Base-by-base conservation (phyloP, 1,140 invertebrate genomes). In the Bombus sibiricus region DNA sequence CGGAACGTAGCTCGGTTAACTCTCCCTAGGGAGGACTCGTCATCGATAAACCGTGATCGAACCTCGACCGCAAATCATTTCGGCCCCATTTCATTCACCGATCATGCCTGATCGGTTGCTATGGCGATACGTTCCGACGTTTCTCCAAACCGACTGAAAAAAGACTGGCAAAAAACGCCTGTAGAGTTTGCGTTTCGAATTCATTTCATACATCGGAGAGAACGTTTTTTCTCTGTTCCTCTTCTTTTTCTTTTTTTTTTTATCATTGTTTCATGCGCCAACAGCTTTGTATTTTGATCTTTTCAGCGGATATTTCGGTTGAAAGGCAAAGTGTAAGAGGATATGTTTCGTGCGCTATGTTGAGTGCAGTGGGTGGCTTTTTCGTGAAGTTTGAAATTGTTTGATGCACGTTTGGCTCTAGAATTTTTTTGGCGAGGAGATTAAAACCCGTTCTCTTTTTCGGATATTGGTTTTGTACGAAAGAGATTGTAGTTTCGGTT, bases 11-110 rank as follows among this genome's bases (percentile, higher is more conserved):
- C n/a, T 18, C n/a, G n/a, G 25, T 28, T 59, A n/a, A 39, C 22
- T 66, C 64, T 75, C 72, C 81, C 34, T 13, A 4, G 72, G 43
- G 80, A 43, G 22, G 39, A 53, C 80, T 39, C 69, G 79, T 86
- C 79, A 72, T 82, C 79, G 79, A 86, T 82, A 82, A 86, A 83
- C 72, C 72, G 37, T 68, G 80, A 86, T 86, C 71, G 73, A 82
- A 57, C 72, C 13, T 3, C 39, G 28, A 81, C 85, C 72, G 85
- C 78, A 71, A 90, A 89, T 87, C 68, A 90, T 89, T 89, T 89
- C 74, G 73, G 68, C 66, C 66, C 71, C 84, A 74, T 89, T 86
- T 88, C 79, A 76, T 72, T 86, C 71, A 62, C 37, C 78, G 66
- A 78, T 86, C 74, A 79, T 32, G 53, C 66, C 39, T 47, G 57